A percentile compares a stretch with the other conserved stretches of the same genome.
These are phyloP conservation scores for Eptatretus burgeri DNA, from an alignment of 2,113 vertebrate genomes.

Conservation along the genomic window DNA sequence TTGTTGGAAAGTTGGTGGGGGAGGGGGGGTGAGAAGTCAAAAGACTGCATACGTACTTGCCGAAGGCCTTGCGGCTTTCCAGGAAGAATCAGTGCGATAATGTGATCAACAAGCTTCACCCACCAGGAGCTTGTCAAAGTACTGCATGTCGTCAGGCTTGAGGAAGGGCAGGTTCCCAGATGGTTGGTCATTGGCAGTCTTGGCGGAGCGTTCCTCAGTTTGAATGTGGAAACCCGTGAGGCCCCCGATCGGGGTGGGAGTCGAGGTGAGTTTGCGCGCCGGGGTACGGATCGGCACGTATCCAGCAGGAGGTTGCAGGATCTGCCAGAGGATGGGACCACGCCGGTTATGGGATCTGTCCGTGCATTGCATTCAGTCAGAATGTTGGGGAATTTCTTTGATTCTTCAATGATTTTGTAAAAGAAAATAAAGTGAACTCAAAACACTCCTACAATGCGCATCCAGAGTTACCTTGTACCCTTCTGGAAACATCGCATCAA, in stretches of 20 bases:
- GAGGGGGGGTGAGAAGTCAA: neutral
- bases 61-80: neutral
- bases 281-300: conserved; percentile 93
- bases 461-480: conserved; percentile 48
- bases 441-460: too few species aligned
- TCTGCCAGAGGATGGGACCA: conserved; percentile 18
- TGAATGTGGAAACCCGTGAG: conserved; percentile 99
- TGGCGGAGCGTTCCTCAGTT: conserved; percentile 61
- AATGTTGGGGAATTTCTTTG: too few species aligned
- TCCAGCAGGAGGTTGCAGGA: conserved; percentile 72
- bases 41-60: neutral
- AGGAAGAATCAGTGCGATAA: too few species aligned
- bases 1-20: neutral
- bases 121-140: conserved; percentile 90
- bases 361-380: neutral
- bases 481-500: conserved; percentile 96
- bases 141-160: conserved; percentile 94
- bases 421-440: too few species aligned
- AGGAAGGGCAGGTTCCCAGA: conserved; percentile 94
- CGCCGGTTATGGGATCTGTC: too few species aligned
- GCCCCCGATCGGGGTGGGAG: conserved; percentile 75
- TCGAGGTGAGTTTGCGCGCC: conserved; percentile 71
- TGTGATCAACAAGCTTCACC: conserved; percentile 11
- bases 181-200: conserved; percentile 81
- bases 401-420: too few species aligned